A percentile compares a stretch with the other conserved stretches of the same genome.
These are phyloP conservation scores for Columba janthina DNA, from an alignment of 2,113 vertebrate species.

Conservation along the genomic window DNA sequence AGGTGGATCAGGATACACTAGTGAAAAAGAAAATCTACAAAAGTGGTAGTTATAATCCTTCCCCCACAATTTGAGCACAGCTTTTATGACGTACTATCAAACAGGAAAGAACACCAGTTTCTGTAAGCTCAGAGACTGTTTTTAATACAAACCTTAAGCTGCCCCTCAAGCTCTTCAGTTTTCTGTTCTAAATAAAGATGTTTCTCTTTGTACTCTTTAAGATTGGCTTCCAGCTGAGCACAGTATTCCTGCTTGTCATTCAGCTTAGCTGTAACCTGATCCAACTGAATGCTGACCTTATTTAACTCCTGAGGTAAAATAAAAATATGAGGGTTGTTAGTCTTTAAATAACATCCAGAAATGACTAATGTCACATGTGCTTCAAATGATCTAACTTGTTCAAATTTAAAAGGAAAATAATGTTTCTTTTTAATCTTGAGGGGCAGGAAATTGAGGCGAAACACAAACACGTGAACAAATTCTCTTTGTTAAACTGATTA, in stretches of 20 bases:
- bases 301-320: conserved; percentile 85
- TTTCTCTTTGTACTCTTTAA: conserved; percentile 93
- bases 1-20: not conserved
- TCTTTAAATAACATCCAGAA: not conserved
- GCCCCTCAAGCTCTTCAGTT: conserved; percentile 84
- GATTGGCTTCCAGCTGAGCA: conserved; percentile 83
- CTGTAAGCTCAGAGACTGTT: not conserved
- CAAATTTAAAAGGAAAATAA: not conserved
- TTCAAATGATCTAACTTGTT: not conserved
- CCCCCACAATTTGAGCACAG: not conserved
- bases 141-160: conserved; percentile 83
- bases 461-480: not conserved
- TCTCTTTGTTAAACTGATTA: not conserved
- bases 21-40: not conserved
- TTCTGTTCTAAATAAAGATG: conserved; percentile 86
- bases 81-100: not conserved
- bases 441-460: not conserved
- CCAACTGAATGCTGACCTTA: conserved; percentile 84
- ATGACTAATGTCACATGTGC: not conserved
- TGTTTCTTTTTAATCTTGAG: not conserved
- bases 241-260: conserved; percentile 89
- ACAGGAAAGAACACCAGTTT: not conserved
- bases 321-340: not conserved
- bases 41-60: not conserved
- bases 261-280: conserved; percentile 83